Base-by-base conservation (phyloP, 2,888 invertebrate species). In the Drosophila siamana region DNA sequence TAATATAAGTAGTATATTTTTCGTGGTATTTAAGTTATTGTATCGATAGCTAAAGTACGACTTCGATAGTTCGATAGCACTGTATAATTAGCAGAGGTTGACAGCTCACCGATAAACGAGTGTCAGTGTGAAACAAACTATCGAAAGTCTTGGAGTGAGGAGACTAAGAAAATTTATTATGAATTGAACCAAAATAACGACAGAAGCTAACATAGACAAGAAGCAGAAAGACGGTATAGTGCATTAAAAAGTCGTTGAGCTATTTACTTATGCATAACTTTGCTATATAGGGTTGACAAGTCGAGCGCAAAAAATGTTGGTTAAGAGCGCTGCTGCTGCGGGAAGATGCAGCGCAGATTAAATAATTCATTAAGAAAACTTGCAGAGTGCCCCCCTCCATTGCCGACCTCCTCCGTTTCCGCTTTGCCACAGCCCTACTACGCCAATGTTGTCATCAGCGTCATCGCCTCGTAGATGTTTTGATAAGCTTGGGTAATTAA, bases 401-500 rank as follows among this genome's bases (percentile, higher is more conserved):
- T 28, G 13, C 16, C 24, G 40, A 5, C 2, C 30, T 2, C 19
- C n/a, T 16, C 15, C 9, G 9, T 5, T 19, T 5, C 0, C 22
- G 26, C n/a, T n/a, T 26, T n/a, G 13, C 47, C 28, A 2, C 26
- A 1, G 7, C 26, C 40, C 11, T 13, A 9, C 11, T 13, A 9
- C 16, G 50, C 33, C 9, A 54, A 54, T 55, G 61, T 65, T 69
- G 57, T 48, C 86, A 54, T 46, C 73, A 60, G 59, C 81, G 77
- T 80, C 77, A 76, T 60, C 77, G 81, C 68, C 79, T 78, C 69
- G 63, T 71, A 89, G 85, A 89, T 86, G 83, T 86, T 88, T 79
- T 86, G 85, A 86, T 86, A 86, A 86, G 85, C 88, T 77, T 62
- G 88, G 80, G 85, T 86, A 86, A 86, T 86, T 86, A 86, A 88